A percentile compares a stretch with the other conserved stretches of the same genome.
Evolutionary conservation across 2,113 vertebrate species (phyloP).

Genomic region (Gasterosteus aculeatus): DNA sequence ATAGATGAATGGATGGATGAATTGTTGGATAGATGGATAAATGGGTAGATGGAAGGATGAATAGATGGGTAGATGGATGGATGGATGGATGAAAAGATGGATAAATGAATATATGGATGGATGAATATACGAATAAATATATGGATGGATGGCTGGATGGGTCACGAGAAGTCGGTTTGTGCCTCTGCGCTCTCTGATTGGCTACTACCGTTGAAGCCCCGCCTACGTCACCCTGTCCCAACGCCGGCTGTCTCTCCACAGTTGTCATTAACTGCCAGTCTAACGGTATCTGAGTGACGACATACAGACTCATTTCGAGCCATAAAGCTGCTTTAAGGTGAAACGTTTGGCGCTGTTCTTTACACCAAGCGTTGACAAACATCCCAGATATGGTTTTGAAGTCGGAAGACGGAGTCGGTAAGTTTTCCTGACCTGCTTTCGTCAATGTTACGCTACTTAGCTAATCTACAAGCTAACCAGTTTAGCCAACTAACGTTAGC

Average conservation of each 20-base stretch:
- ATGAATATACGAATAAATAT: neutral
- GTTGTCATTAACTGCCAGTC: constrained; percentile 46
- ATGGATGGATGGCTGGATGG: neutral
- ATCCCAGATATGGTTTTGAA: constrained; percentile 67
- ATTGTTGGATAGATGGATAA: no score
- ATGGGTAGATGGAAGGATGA: no score
- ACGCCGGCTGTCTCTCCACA: constrained; percentile 54
- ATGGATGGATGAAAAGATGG: no score
- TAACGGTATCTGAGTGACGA: neutral
- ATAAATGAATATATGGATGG: no score
- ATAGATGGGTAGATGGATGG: no score
- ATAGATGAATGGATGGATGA: no score
- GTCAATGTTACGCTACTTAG: neutral
- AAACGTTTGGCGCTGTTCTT: fast-evolving
- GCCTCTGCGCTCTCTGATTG: constrained; percentile 45
- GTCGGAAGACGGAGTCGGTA: constrained; percentile 78
- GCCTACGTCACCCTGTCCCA: constrained; percentile 24
- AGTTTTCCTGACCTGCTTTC: constrained; percentile 53
- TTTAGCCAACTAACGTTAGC: constrained; percentile 29
- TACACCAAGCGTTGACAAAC: neutral
- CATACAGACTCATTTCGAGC: neutral
- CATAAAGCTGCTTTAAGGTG: constrained; percentile 17
- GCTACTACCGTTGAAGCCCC: constrained; percentile 29
- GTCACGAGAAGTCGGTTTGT: neutral
- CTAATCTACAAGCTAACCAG: constrained; percentile 41